Conservation (phyloP, 2,888 invertebrate genomes). For the Pyrrhia umbra region DNA sequence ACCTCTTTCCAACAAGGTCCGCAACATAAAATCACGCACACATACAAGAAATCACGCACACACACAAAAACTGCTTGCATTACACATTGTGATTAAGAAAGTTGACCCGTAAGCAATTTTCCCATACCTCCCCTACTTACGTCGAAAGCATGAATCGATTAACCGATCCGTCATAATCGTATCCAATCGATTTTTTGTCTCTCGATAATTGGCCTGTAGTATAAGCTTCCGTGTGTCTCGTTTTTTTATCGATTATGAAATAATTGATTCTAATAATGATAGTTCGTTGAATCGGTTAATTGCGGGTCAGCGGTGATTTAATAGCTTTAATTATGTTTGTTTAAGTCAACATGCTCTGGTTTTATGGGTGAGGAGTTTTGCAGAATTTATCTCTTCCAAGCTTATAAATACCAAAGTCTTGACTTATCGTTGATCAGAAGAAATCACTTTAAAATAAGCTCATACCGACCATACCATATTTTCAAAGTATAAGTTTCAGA, state of each 20-base stretch:
- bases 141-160: conserved; percentile 76
- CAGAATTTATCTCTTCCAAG: conserved; percentile 3
- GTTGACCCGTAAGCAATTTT: conserved; percentile 78
- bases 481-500: too few relatives aligned
- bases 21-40: conserved; percentile 29
- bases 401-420: too few relatives aligned
- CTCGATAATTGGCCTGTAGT: conserved; percentile 73
- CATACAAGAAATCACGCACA: conserved; percentile 36
- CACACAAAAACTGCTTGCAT: conserved; percentile 44
- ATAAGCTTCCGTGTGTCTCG: conserved; percentile 83
- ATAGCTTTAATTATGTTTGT: conserved; percentile 56
- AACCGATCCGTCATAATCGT: conserved; percentile 80
- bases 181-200: conserved; percentile 75
- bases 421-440: too few relatives aligned
- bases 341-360: conserved; percentile 25
- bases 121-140: conserved; percentile 76
- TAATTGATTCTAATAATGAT: conserved; percentile 79
- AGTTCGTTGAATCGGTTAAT: conserved; percentile 80
- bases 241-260: conserved; percentile 77
- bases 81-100: conserved; percentile 74
- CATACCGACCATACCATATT: too few relatives aligned
- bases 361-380: conserved; percentile 29
- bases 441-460: too few relatives aligned
- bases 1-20: conserved; percentile 37
- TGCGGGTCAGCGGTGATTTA: conserved; percentile 71